Percentiles rank a stretch among this genome's conserved stretches.
Conservation (phyloP, 2,113 vertebrate genomes). For the Theristicus caerulescens region DNA sequence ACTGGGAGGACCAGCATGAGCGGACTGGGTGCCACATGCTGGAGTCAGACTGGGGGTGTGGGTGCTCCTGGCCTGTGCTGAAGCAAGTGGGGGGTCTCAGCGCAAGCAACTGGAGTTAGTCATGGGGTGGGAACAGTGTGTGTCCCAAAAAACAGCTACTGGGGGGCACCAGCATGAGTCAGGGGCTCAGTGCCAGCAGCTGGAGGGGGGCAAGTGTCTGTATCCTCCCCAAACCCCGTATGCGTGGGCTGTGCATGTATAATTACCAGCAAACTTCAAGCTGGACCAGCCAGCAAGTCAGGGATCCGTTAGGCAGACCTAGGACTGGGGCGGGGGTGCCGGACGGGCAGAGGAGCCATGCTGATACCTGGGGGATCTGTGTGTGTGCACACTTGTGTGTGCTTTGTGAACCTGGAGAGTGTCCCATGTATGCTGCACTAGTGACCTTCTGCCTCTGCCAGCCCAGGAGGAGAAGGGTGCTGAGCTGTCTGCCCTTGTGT, state of each 20-base stretch:
- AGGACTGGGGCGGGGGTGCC: no score
- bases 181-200: accelerated
- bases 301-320: neutral
- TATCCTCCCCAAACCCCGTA: neutral
- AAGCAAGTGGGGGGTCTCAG: neutral
- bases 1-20: neutral
- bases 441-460: neutral
- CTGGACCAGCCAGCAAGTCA: accelerated
- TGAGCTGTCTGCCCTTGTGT: no score
- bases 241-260: neutral
- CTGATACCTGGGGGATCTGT: accelerated
- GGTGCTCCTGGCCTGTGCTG: neutral
- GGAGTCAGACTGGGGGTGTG: neutral
- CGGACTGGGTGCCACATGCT: neutral
- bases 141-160: neutral
- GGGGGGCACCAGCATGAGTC: accelerated
- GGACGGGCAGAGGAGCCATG: neutral
- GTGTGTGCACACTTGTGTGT: neutral
- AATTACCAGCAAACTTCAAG: neutral
- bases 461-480: neutral
- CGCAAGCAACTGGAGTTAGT: neutral
- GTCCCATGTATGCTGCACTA: no score
- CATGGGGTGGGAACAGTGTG: neutral
- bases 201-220: neutral
- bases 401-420: neutral